Evolutionary conservation across 2,113 vertebrate species (phyloP), one percentile per base, ranked within the genome.

Genomic region (Pachypanchax playfairii): DNA sequence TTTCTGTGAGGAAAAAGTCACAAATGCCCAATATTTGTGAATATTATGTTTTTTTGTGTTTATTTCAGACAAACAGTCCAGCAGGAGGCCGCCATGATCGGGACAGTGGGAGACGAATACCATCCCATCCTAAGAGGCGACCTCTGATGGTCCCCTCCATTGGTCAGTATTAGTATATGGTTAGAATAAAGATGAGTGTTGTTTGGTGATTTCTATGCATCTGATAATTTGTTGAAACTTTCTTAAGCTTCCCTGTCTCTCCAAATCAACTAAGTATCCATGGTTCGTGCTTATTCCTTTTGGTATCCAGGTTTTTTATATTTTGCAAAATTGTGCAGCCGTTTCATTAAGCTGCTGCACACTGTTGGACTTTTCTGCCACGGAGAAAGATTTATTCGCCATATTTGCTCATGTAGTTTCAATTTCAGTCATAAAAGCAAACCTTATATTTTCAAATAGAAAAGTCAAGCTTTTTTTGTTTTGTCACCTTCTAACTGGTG

Each of bases 111-210:
- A 89, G 93, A 62, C 91, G 93, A 83, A 70, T 83, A 28, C 70
- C 92, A 4, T 36, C 89, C 1, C 92, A 91, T 44, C 91, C 93
- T 41, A 94, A 90, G 70, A 91, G 94, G 85, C 90, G 92, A 69
- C 93, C 93, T 13, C 71, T 92, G 59, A 80, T 86, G 85, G 94
- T 93, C 73, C 94, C 94, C 3, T 91, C 95, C 65, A 94, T 95
- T 65, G 97, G 97, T 99, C 65, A 98, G 97, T 98, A 87, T 8
- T 6, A 29, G 46, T 38, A 31, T 39, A 26, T 11, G 38, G 47
- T 4, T 17, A 13, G 56, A 33, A 70, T 24, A 5, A 0, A 9
- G 9, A 13, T n/a, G 21, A 41, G 17, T 15, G 6, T 25, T 20
- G 3, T 14, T 64, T 36, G 5, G 31, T 21, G 52, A 35, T n/a